Evolutionary conservation across 2,888 invertebrate genomes (phyloP).

Genomic region (Temnothorax ravouxi): DNA sequence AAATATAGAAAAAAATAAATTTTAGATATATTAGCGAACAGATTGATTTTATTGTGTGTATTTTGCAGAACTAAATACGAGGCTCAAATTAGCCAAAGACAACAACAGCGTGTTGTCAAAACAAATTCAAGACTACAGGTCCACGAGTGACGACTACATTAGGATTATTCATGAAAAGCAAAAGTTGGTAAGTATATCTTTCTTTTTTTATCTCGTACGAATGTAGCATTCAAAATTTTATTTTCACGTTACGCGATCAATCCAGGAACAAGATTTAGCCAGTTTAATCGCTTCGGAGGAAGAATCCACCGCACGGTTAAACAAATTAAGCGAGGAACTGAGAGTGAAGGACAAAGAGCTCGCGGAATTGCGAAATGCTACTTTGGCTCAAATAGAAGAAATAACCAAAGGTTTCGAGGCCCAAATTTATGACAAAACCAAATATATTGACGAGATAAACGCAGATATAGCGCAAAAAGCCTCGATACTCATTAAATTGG

Average conservation of each 20-base stretch:
- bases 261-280: slow-evolving; percentile 85
- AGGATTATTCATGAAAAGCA: slow-evolving; percentile 79
- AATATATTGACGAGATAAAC: slow-evolving; percentile 79
- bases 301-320: slow-evolving; percentile 88
- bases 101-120: slow-evolving; percentile 88
- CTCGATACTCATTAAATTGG: slow-evolving; percentile 77
- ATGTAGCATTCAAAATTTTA: slow-evolving; percentile 1
- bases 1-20: slow-evolving; percentile 7
- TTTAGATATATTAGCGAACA: not conserved
- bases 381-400: slow-evolving; percentile 79
- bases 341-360: slow-evolving; percentile 88
- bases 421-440: slow-evolving; percentile 81
- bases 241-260: slow-evolving; percentile 5
- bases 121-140: slow-evolving; percentile 85
- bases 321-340: slow-evolving; percentile 88
- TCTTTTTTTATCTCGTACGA: not conserved
- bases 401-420: slow-evolving; percentile 80
- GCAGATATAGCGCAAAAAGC: slow-evolving; percentile 76
- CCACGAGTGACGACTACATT: slow-evolving; percentile 87
- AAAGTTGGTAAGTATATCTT: slow-evolving; percentile 79
- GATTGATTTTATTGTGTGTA: slow-evolving; percentile 11
- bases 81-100: slow-evolving; percentile 87
- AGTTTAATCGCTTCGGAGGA: slow-evolving; percentile 88
- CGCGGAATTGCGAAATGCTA: slow-evolving; percentile 79
- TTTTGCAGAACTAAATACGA: slow-evolving; percentile 87